phyloP scores from a whole-genome alignment of 2,797 vertebrate species.

The Lacerta bilineata region DNA sequence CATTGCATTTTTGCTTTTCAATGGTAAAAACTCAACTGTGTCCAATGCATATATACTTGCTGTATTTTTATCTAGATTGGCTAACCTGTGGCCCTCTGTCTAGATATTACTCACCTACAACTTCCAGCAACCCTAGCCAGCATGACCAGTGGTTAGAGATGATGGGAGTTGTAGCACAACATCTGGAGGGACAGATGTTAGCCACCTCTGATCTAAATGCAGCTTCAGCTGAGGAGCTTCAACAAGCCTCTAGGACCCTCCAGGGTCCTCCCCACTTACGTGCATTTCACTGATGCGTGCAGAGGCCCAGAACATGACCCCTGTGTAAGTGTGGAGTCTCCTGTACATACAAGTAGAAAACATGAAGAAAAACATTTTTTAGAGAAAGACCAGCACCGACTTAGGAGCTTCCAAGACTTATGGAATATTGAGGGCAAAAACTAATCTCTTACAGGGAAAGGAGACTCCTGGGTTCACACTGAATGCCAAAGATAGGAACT shows the following conservation, averaged over 20 bases:
- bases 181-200: no score
- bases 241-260: no score
- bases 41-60: not conserved
- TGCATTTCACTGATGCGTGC: no score
- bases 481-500: no score
- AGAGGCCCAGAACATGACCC: no score
- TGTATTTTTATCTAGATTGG: not conserved
- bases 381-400: not conserved
- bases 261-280: not conserved
- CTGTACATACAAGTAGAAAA: not conserved
- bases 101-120: no score
- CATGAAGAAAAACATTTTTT: not conserved
- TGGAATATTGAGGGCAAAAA: not conserved
- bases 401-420: not conserved
- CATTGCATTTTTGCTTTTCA: not conserved
- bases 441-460: not conserved
- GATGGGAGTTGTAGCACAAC: no score
- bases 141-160: no score
- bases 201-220: not conserved
- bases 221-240: not conserved
- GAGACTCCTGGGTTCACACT: not conserved
- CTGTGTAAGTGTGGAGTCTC: no score
- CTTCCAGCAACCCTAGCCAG: no score
- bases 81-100: no score
- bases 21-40: rapidly evolving